Base-by-base conservation (phyloP, 2,888 invertebrate species). In the Patella caerulea region DNA sequence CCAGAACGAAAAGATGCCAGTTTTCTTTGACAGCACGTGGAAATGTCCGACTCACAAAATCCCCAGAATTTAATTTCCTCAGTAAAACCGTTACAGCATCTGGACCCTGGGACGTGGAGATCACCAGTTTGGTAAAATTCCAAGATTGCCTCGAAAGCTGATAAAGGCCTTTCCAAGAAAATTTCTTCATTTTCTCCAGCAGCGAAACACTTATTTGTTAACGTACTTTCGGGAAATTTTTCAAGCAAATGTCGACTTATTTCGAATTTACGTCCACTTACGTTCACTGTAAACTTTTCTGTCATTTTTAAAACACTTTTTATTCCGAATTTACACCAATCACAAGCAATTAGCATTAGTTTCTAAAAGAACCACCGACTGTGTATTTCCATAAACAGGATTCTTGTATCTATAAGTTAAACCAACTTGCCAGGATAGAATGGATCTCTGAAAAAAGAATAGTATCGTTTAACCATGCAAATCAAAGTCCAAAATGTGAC, bases 41-140 rank as follows among this genome's bases (percentile, higher is more conserved):
- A 65, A 65, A 65, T 65, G 4, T 65, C 65, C 19, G 65, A 24
- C 24, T 65, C 65, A 24, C 24, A 12, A 65, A 65, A 65, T 65
- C 65, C 65, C 65, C 65, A 65, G 14, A 19, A 65, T 9, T 11
- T 15, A 65, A 65, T 11, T 14, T 65, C 65, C 24, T 54, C 54
- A 24, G 29, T 53, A 24, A 74, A 59, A n/a, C 45, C 59, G 2
- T 24, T 52, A 5, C 19, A 69, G 52, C 74, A 74, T 3, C 59
- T 29, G 12, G 74, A 74, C 3, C 19, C 17, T 45, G 74, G 74
- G 24, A 52, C n/a, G 52, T 74, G 74, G 4, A 74, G 74, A 53
- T 65, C 52, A 17, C 52, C 74, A 7, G 74, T 74, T 24, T 74
- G 74, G 24, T 74, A 65, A 69, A 19, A 74, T n/a, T 52, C 74